These are phyloP conservation scores for Temnothorax curvispinosus DNA, from an alignment of 1,140 invertebrate species.

Conservation along the genomic window DNA sequence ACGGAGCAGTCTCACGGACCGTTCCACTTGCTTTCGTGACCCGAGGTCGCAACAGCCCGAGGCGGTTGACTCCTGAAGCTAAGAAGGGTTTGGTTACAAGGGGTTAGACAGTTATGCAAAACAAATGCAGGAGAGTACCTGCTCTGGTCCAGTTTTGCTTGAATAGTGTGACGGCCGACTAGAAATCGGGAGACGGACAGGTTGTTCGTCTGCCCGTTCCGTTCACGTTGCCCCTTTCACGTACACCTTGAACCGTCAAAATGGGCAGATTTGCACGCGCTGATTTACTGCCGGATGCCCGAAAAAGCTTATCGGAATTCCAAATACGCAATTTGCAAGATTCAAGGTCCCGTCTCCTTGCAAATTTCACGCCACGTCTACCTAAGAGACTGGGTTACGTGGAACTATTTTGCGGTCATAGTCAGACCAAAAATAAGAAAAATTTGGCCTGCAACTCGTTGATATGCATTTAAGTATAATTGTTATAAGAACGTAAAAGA, in stretches of 20 bases:
- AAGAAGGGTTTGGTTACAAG: conserved; percentile 71
- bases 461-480: not conserved
- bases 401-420: not conserved
- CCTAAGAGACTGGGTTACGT: not conserved
- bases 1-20: conserved; percentile 48
- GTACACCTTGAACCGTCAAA: conserved; percentile 47
- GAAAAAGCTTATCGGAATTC: conserved; percentile 55
- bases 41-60: not conserved
- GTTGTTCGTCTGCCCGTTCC: conserved; percentile 32
- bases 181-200: conserved; percentile 54
- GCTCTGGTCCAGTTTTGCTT: conserved; percentile 43
- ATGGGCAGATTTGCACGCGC: conserved; percentile 5
- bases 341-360: conserved; percentile 23
- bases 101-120: conserved; percentile 81
- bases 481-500: not conserved
- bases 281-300: conserved; percentile 60
- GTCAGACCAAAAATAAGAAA: not conserved
- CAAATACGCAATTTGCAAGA: conserved; percentile 12
- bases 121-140: conserved; percentile 69
- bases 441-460: not conserved
- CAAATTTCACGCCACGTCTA: not conserved
- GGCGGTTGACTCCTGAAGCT: conserved; percentile 1
- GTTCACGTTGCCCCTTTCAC: conserved; percentile 5
- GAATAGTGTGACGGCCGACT: conserved; percentile 40
- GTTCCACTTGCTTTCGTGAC: conserved; percentile 22